These are phyloP conservation scores for Drosophila setosimentum DNA, from an alignment of 2,888 invertebrate species.

Conservation along the genomic window DNA sequence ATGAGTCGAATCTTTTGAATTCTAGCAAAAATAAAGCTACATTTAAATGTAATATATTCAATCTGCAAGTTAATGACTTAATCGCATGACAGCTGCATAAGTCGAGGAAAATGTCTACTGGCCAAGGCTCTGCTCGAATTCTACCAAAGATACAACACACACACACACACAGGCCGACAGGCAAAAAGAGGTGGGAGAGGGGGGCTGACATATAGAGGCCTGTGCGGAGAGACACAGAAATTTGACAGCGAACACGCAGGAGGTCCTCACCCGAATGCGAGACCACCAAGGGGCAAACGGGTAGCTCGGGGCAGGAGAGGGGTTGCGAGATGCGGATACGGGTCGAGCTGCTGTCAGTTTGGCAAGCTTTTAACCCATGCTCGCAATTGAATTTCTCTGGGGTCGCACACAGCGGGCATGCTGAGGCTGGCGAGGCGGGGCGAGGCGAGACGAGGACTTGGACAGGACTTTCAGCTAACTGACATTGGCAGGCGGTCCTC, in stretches of 20 bases:
- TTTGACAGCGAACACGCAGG: constrained; percentile 58
- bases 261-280: constrained; percentile 54
- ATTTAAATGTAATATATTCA: constrained; percentile 27
- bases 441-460: constrained; percentile 4
- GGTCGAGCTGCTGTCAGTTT: constrained; percentile 69
- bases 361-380: constrained; percentile 72
- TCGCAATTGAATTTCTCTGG: constrained; percentile 61
- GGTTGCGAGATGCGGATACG: constrained; percentile 24
- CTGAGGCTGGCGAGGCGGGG: not conserved
- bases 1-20: not conserved
- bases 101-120: constrained; percentile 11
- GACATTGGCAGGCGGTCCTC: constrained; percentile 69
- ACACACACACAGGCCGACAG: constrained; percentile 5
- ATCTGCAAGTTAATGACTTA: constrained; percentile 46
- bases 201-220: constrained; percentile 33
- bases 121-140: constrained; percentile 10
- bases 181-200: too few relatives aligned
- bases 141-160: constrained; percentile 11
- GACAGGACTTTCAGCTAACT: constrained; percentile 67
- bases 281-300: constrained; percentile 25
- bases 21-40: not conserved
- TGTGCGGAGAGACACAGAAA: constrained; percentile 53
- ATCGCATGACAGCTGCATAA: constrained; percentile 42
- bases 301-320: not conserved
- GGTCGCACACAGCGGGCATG: constrained; percentile 25